Evolutionary conservation across 64 coral and sea anemone species (phyloP).

Genomic region (Stylophora pistillata): DNA sequence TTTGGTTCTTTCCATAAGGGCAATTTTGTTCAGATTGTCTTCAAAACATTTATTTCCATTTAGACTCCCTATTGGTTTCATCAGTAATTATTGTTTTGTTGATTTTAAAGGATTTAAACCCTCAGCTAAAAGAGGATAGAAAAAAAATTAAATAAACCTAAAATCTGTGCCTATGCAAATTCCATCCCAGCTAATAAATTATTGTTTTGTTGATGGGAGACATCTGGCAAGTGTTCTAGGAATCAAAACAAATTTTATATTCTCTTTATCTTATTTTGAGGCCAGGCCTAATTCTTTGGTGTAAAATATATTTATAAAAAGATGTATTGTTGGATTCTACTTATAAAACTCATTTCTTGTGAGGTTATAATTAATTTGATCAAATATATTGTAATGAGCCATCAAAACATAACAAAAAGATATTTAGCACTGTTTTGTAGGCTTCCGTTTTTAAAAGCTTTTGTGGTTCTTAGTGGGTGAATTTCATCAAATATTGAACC

Average conservation of each 20-base stretch:
- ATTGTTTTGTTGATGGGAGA: neutral
- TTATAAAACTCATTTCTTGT: too few relatives aligned
- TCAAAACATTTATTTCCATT: neutral
- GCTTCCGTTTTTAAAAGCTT: too few relatives aligned
- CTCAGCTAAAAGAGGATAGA: neutral
- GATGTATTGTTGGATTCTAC: too few relatives aligned
- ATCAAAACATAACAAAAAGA: too few relatives aligned
- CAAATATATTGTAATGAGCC: too few relatives aligned
- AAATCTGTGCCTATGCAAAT: conserved; percentile 11
- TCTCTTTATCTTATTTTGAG: conserved; percentile 10
- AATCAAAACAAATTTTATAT: conserved; percentile 8
- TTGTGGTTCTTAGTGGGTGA: too few relatives aligned
- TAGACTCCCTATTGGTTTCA: neutral
- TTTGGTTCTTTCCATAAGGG: too few relatives aligned
- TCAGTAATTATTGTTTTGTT: neutral
- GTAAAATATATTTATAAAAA: neutral
- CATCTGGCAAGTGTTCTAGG: neutral
- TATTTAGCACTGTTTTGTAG: too few relatives aligned
- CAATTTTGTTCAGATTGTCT: too few relatives aligned
- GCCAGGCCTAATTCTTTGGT: neutral
- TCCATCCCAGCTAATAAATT: neutral
- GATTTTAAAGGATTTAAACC: neutral
- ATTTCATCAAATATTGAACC: too few relatives aligned
- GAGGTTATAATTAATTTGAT: neutral
- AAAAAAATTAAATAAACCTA: neutral